A percentile compares a stretch with the other conserved stretches of the same genome.
phyloP scores from a whole-genome alignment of 2,797 vertebrate genomes.

The Anableps anableps region DNA sequence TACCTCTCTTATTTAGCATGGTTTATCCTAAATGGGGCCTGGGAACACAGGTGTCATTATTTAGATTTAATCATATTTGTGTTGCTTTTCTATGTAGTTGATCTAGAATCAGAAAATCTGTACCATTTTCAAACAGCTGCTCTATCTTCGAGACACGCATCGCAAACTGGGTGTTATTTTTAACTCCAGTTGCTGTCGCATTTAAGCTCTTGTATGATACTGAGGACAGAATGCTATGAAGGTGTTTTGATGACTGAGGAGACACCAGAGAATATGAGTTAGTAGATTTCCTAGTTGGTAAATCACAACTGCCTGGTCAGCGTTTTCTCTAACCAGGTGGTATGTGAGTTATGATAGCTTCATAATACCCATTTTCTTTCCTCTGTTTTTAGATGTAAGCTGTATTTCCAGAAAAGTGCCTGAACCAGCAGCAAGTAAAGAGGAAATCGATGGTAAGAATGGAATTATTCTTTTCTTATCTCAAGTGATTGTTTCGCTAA shows the following conservation, averaged over 20 bases:
- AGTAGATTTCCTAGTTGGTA: background rate
- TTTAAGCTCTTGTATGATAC: background rate
- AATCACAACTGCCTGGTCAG: conserved; percentile 20
- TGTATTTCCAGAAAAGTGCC: conserved; percentile 89
- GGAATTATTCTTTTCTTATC: background rate
- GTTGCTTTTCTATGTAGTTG: background rate
- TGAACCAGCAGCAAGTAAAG: conserved; percentile 81
- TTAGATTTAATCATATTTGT: background rate
- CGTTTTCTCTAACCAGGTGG: conserved; percentile 14
- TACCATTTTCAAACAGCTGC: background rate
- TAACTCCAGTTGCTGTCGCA: background rate
- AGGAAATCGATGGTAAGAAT: conserved; percentile 77
- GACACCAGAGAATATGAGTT: background rate
- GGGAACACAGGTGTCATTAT: background rate
- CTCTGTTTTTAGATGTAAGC: conserved; percentile 82
- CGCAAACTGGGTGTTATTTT: background rate
- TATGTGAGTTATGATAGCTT: conserved; percentile 14
- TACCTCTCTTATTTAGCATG: too few species aligned
- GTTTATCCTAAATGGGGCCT: too few species aligned
- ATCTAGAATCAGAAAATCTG: background rate
- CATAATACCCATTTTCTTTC: conserved; percentile 14
- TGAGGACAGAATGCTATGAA: too few species aligned
- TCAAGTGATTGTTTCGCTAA: conserved; percentile 2
- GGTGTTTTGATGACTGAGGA: background rate
- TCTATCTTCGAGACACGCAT: background rate